Conservation (phyloP, 2,113 vertebrate genomes). For the Dicerorhinus sumatrensis region DNA sequence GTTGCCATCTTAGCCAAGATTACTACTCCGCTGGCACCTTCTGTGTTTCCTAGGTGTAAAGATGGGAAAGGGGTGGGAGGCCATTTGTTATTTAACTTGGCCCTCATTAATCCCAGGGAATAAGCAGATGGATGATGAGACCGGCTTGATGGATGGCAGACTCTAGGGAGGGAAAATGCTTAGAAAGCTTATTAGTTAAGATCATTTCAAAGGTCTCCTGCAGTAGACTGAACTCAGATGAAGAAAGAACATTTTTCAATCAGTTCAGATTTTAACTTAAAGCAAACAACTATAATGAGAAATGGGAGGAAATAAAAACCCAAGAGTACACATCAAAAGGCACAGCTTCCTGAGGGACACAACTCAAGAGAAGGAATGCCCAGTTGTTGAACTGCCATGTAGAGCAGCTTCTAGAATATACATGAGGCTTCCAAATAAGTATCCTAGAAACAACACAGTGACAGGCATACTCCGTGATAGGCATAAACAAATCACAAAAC, state of each 20-base stretch:
- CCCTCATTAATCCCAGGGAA: background rate
- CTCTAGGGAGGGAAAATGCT: background rate
- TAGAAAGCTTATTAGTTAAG: background rate
- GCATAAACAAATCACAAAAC: background rate
- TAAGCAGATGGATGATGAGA: background rate
- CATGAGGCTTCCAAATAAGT: background rate
- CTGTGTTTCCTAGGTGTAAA: background rate
- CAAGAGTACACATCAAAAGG: background rate
- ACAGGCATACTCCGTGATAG: background rate
- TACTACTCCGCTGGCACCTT: no score
- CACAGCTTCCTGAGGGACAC: background rate
- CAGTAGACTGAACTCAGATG: background rate
- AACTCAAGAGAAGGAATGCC: background rate
- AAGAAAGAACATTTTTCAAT: background rate
- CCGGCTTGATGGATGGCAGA: background rate
- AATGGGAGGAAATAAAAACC: background rate
- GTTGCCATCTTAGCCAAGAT: background rate
- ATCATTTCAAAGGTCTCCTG: slow-evolving; percentile 6
- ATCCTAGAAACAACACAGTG: background rate
- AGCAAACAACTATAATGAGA: background rate
- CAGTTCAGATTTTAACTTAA: slow-evolving; percentile 14
- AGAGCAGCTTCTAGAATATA: background rate
- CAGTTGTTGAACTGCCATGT: background rate
- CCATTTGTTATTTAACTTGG: background rate
- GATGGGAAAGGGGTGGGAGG: background rate